Evolutionary conservation across 2,113 vertebrate genomes (phyloP).

Genomic region (Pollachius pollachius): DNA sequence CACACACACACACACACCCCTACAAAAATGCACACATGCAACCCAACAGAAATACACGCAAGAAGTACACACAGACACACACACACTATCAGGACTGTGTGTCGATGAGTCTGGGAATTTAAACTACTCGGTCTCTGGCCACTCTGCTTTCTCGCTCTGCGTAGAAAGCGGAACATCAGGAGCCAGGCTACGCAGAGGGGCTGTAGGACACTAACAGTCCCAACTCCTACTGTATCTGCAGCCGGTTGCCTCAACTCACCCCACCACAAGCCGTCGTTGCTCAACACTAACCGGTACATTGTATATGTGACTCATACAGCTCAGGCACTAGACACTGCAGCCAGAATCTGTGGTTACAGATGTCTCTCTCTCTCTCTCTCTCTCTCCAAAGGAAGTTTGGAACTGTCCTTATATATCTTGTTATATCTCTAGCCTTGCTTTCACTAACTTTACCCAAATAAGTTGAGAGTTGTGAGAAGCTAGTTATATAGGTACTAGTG

Average conservation of each 20-base stretch:
- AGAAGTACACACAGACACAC: not conserved
- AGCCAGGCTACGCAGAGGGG: constrained; percentile 7
- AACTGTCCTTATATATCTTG: too few relatives aligned
- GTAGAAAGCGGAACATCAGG: constrained; percentile 37
- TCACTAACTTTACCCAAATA: too few relatives aligned
- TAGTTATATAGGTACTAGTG: too few relatives aligned
- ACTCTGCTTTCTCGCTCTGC: constrained; percentile 2
- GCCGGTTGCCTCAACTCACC: constrained; percentile 26
- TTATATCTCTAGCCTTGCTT: too few relatives aligned
- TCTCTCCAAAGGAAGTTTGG: too few relatives aligned
- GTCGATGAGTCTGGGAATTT: constrained; percentile 42
- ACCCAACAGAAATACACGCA: not conserved
- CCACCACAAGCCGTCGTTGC: not conserved
- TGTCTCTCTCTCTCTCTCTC: too few relatives aligned
- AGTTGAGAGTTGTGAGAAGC: too few relatives aligned
- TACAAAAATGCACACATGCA: not conserved
- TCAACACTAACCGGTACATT: too few relatives aligned
- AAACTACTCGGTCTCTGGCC: constrained; percentile 25
- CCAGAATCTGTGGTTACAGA: too few relatives aligned
- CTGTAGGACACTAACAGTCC: constrained; percentile 19
- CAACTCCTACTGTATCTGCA: constrained; percentile 3
- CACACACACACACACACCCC: not conserved
- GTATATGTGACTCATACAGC: too few relatives aligned
- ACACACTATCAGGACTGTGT: constrained; percentile 44
- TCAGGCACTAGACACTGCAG: too few relatives aligned